phyloP scores from a whole-genome alignment of 2,797 vertebrate genomes.

The Girardinus metallicus region DNA sequence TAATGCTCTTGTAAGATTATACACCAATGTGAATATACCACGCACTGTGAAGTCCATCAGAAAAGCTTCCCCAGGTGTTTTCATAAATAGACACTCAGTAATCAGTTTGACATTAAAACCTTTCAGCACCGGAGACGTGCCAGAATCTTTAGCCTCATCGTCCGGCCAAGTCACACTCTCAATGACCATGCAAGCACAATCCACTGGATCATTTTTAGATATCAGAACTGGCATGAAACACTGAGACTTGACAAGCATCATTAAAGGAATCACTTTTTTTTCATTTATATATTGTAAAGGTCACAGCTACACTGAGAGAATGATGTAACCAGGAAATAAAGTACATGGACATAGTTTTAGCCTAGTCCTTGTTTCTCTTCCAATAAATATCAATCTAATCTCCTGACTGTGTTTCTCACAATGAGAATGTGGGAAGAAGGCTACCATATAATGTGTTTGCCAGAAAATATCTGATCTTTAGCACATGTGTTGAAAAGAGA shows the following conservation, averaged over 20 bases:
- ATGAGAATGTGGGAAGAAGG: background rate
- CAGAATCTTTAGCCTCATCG: background rate
- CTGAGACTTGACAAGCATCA: background rate
- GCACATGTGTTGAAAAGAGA: constrained; percentile 30
- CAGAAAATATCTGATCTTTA: constrained; percentile 34
- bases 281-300: background rate
- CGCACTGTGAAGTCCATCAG: background rate
- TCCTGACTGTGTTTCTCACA: background rate
- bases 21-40: constrained; percentile 14
- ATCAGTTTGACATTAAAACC: constrained; percentile 43
- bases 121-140: constrained; percentile 31
- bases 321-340: background rate
- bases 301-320: background rate
- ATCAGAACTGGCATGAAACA: constrained; percentile 5
- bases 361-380: background rate
- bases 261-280: background rate
- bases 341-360: background rate
- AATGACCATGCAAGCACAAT: background rate
- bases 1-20: constrained; percentile 23
- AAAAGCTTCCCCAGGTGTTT: constrained; percentile 50
- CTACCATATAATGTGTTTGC: constrained; percentile 31
- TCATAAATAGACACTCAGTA: constrained; percentile 54
- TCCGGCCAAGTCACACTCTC: constrained; percentile 35
- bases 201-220: background rate
- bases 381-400: background rate